Conservation (phyloP, 92 coral and sea anemone species). For the Muricea muricata region DNA sequence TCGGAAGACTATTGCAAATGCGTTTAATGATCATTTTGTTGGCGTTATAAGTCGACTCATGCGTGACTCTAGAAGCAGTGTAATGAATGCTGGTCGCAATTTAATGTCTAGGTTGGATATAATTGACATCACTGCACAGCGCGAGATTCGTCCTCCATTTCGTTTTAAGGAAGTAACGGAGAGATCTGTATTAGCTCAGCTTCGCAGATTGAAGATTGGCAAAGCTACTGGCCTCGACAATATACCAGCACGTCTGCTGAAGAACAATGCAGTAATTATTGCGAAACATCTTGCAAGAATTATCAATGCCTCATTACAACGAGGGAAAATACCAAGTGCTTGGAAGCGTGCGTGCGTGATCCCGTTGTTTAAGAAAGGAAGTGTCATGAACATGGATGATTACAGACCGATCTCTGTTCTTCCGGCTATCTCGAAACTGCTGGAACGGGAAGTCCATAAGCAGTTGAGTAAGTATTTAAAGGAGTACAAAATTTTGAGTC, state of each 20-base stretch:
- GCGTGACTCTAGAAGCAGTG: neutral
- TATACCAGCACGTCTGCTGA: slow-evolving; percentile 45
- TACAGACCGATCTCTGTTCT: slow-evolving; percentile 35
- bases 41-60: slow-evolving; percentile 33
- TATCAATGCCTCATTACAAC: slow-evolving; percentile 52
- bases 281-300: slow-evolving; percentile 35
- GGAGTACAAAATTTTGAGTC: slow-evolving; percentile 49
- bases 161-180: slow-evolving; percentile 42
- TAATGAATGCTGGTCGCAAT: neutral
- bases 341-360: slow-evolving; percentile 59
- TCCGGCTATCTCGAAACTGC: slow-evolving; percentile 30
- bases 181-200: slow-evolving; percentile 35
- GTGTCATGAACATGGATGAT: slow-evolving; percentile 38
- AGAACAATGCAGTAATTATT: slow-evolving; percentile 36
- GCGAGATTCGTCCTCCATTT: slow-evolving; percentile 21
- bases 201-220: slow-evolving; percentile 44
- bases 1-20: slow-evolving; percentile 45
- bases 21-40: slow-evolving; percentile 48
- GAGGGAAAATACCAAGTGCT: slow-evolving; percentile 47
- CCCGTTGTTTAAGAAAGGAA: slow-evolving; percentile 55
- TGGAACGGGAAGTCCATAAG: slow-evolving; percentile 45
- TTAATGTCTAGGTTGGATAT: neutral
- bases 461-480: slow-evolving; percentile 27
- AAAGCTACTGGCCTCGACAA: slow-evolving; percentile 45
- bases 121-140: neutral